Evolutionary conservation across 64 coral and sea anemone genomes (phyloP), one percentile per base, ranked within the genome.

Genomic region (Catalaphyllia jardinei): DNA sequence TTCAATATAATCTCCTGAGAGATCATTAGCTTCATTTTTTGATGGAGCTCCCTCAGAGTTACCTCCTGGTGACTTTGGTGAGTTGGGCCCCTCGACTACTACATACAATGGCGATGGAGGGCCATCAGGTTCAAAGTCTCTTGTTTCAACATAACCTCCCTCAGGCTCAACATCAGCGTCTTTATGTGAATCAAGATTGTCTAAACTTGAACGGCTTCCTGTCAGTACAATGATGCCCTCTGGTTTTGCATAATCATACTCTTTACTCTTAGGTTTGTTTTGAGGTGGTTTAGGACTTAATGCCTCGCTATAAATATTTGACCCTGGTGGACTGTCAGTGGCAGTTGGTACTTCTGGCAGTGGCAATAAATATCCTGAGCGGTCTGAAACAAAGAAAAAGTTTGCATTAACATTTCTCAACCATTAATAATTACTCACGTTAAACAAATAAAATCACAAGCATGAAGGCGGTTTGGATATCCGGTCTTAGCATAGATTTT

Each of bases 191-290:
- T 80, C 55, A 60, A 80, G 50, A 61, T 80, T 80, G 52, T 80
- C 78, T 8, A 80, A 59, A 60, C 78, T 80, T 80, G 54, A 4
- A 16, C 46, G 49, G n/a, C 76, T 79, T n/a, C 10, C 46, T 2
- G 52, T 31, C 25, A 29, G 6, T 8, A 29, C 65, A 69, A 69
- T 61, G 27, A 80, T 31, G 17, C 59, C 27, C 12, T 80, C 55
- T 62, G 55, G 78, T 80, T 80, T 80, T 19, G 78, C 78, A 80
- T 80, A 80, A 29, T 60, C 54, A 55, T 80, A 60, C 18, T 29
- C 52, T 61, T 80, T 62, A 59, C 52, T 29, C 27, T 60, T 80
- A 4, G 78, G 29, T 80, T 30, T 80, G 28, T 62, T 19, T 3
- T 80, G 54, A 19, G 65, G 65, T 69, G 65, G 65, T 69, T 69